Base-by-base conservation (phyloP, 2,888 invertebrate genomes). In the Diarsia mendica region DNA sequence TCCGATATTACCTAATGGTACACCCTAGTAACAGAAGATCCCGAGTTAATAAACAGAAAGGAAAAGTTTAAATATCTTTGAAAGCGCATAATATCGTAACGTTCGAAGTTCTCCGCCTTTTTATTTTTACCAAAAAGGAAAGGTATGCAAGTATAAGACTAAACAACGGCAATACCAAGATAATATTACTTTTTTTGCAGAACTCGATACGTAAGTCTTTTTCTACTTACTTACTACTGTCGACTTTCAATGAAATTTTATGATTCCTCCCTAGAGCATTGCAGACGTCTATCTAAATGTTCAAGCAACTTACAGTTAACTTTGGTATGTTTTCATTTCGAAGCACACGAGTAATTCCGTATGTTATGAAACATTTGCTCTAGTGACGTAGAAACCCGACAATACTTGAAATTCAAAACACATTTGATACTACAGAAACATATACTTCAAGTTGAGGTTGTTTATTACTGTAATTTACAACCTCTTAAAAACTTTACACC, bases 31-130 rank as follows among this genome's bases (percentile, higher is more conserved):
- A 69, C 68, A 67, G 67, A 67, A 80, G 55, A 61, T 48, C 61
- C 58, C 39, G 51, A 77, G 72, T 77, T 75, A 72, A 77, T 79
- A 86, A 79, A 77, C 70, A 74, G 73, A 82, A 67, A 69, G 70
- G 73, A 75, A 85, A 85, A 77, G 79, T 86, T 85, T 82, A 79
- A 79, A 82, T 85, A 87, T 85, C 76, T 73, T 79, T 79, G 75
- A 80, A 84, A 82, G 85, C 75, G 79, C 79, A 82, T 79, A 77
- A 86, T 67, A 78, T 71, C 65, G 78, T 70, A 77, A 74, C 55
- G 81, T 79, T 73, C 73, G 23, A 82, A 84, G 77, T 82, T 86
- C 66, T 44, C 58, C 63, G 53, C 76, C 60, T 76, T 77, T 81
- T 82, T 79, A 79, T 79, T 79, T 75, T 75, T 51, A 39, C 9